Base-by-base conservation (phyloP, 2,888 invertebrate species). In the Callyntrura sp. region DNA sequence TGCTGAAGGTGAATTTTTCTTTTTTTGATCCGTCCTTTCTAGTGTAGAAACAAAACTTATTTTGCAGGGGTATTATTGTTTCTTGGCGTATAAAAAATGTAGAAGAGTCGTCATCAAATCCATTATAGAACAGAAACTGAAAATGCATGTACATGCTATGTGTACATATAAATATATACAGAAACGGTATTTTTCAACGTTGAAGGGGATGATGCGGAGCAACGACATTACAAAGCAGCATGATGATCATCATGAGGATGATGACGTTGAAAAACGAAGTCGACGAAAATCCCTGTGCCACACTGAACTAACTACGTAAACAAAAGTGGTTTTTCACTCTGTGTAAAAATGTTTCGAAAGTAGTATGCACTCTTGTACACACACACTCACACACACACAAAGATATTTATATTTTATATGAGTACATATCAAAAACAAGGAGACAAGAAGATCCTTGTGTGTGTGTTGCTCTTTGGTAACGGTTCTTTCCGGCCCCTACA, bases 401-500 rank as follows among this genome's bases (percentile, higher is more conserved):
- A 25, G 23, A 12, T 25, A 25, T 62, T 14, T n/a, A 12, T 57
- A 12, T 57, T 57, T 60, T 51, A 60, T 8, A 65, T 65, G 73
- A 48, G 11, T 48, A 73, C 20, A 73, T 20, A 73, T 45, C 43
- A 70, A 70, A 70, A 73, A 48, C 12, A 43, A 14, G 57, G 25
- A 51, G 57, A 70, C 43, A 85, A 57, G 57, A 73, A 57, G 45
- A 57, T 85, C 84, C 84, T 76, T 79, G 65, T 86, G 55, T 9
- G n/a, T n/a, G n/a, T 73, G 43, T 28, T 65, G 70, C 51, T 51
- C 68, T 79, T 86, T 81, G 68, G 87, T 87, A 87, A 87, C 87
- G 87, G 87, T 87, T 81, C 87, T 87, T 87, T 73, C 87, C 81
- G 70, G 78, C 79, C 79, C 86, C 48, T 81, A 45, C 48, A 86